Evolutionary conservation across 2,888 invertebrate genomes (phyloP).

Genomic region (Drosophila atripex): DNA sequence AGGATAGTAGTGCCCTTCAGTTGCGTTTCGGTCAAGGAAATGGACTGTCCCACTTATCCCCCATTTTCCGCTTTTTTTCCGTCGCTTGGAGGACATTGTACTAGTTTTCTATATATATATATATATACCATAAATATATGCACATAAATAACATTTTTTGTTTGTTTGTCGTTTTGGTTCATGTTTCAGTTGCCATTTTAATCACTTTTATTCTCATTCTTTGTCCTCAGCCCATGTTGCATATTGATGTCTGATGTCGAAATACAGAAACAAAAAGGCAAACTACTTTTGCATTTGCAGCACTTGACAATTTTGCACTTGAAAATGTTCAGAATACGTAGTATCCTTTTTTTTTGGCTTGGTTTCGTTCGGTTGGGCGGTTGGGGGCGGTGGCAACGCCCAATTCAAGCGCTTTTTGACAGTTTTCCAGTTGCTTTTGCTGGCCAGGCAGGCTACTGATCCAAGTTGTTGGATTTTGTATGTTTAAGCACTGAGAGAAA

Average conservation of each 20-base stretch:
- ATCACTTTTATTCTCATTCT: slow-evolving; percentile 59
- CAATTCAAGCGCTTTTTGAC: slow-evolving; percentile 45
- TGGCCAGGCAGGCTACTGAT: slow-evolving; percentile 30
- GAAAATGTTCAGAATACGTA: slow-evolving; percentile 55
- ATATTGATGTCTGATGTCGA: slow-evolving; percentile 52
- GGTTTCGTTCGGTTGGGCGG: background rate
- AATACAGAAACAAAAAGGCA: slow-evolving; percentile 33
- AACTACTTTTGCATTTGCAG: slow-evolving; percentile 66
- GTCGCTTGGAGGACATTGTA: slow-evolving; percentile 5
- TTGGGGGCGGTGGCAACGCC: slow-evolving; percentile 5
- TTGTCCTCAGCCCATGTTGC: slow-evolving; percentile 8
- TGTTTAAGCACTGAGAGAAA: slow-evolving; percentile 21
- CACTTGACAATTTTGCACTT: slow-evolving; percentile 69
- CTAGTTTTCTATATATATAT: slow-evolving; percentile 6
- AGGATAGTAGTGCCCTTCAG: slow-evolving; percentile 53
- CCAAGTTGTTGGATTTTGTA: slow-evolving; percentile 28
- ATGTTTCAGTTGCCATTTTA: slow-evolving; percentile 67
- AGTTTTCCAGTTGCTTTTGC: slow-evolving; percentile 33
- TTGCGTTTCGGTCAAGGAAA: slow-evolving; percentile 76
- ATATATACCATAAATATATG: slow-evolving; percentile 10
- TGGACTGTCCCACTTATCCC: slow-evolving; percentile 40
- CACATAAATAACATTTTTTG: slow-evolving; percentile 32
- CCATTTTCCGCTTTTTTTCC: slow-evolving; percentile 7
- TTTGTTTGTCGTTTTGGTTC: slow-evolving; percentile 5
- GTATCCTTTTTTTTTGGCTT: slow-evolving; percentile 6